phyloP scores from a whole-genome alignment of 2,888 invertebrate genomes.

The Linyphia triangularis region DNA sequence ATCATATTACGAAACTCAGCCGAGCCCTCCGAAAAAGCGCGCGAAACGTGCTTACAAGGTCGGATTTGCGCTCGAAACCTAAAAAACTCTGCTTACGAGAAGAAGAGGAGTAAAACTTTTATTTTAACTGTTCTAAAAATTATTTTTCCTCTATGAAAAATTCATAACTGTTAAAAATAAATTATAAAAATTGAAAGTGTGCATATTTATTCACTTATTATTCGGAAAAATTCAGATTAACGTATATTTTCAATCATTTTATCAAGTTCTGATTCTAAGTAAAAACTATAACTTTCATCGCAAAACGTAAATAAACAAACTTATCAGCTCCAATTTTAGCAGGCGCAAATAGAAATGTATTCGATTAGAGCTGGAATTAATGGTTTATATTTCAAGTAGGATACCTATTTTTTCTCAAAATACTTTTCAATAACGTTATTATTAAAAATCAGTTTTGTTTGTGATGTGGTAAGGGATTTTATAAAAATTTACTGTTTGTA shows the following conservation, averaged over 20 bases:
- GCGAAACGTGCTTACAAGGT: constrained; percentile 61
- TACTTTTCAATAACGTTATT: neutral
- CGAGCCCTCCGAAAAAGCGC: constrained; percentile 72
- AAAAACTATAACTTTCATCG: neutral
- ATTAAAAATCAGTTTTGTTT: too few relatives aligned
- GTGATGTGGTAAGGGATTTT: too few relatives aligned
- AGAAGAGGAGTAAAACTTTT: neutral
- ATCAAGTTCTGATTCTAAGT: neutral
- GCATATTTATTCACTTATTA: neutral
- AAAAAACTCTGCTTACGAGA: neutral
- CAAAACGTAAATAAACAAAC: constrained; percentile 28
- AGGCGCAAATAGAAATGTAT: neutral
- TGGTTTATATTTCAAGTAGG: constrained; percentile 15
- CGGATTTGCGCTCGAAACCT: constrained; percentile 51
- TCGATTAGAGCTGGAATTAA: neutral
- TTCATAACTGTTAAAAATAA: too few relatives aligned
- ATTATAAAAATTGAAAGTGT: neutral
- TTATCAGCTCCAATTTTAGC: neutral
- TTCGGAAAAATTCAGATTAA: too few relatives aligned
- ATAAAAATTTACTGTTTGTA: too few relatives aligned
- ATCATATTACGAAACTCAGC: constrained; percentile 68
- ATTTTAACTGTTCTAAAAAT: too few relatives aligned
- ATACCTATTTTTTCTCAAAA: neutral
- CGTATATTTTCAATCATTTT: too few relatives aligned
- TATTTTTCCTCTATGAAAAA: too few relatives aligned